phyloP scores from a whole-genome alignment of 2,113 vertebrate genomes.

The Rhegmatorhina hoffmannsi region DNA sequence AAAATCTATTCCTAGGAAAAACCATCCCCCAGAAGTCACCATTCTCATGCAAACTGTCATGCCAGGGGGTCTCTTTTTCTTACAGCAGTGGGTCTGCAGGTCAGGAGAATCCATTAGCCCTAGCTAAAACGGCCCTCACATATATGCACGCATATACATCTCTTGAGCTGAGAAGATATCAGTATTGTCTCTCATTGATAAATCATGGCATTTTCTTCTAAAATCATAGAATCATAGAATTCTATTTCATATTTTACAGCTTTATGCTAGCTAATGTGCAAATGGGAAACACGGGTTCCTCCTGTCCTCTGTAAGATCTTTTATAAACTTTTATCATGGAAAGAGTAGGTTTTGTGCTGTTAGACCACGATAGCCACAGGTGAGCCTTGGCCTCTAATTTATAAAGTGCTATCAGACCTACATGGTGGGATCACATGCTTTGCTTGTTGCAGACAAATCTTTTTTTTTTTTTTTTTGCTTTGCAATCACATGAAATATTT shows the following conservation, averaged over 20 bases:
- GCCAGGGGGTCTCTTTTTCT: neutral
- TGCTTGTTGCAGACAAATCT: neutral
- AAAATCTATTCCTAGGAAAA: neutral
- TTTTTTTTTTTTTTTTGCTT: neutral
- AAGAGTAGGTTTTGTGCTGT: neutral
- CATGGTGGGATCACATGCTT: fast-evolving
- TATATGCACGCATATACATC: too few species aligned
- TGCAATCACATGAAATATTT: neutral
- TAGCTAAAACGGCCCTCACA: neutral
- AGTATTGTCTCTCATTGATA: neutral
- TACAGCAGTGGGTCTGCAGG: neutral
- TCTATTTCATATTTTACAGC: neutral
- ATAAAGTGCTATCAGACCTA: neutral
- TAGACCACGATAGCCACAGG: neutral
- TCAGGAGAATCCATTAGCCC: neutral
- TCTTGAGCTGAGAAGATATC: neutral
- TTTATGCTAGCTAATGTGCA: neutral
- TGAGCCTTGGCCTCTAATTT: neutral
- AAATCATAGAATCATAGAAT: neutral
- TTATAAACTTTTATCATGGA: neutral
- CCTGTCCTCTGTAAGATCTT: neutral
- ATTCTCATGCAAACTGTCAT: neutral
- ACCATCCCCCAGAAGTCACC: neutral
- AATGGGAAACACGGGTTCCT: neutral
- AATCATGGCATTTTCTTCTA: neutral